Percentiles rank a stretch among this genome's conserved stretches.
phyloP scores from a whole-genome alignment of 2,113 vertebrate species.

The Toxostoma redivivum region DNA sequence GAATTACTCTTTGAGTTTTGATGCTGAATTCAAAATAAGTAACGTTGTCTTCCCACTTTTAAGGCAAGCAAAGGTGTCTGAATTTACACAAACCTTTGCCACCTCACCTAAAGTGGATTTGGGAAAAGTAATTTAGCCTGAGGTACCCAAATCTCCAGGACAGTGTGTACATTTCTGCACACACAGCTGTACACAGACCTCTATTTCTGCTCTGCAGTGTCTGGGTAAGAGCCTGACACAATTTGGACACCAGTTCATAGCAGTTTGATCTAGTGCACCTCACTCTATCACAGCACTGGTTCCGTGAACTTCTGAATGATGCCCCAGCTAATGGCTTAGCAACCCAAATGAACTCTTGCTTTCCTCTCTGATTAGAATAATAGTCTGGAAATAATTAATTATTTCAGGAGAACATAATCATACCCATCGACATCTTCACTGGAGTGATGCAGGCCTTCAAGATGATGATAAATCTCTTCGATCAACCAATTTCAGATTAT shows the following conservation, averaged over 20 bases:
- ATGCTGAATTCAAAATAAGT: background rate
- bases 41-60: background rate
- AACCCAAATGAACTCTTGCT: background rate
- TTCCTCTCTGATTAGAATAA: background rate
- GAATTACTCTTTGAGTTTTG: background rate
- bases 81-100: background rate
- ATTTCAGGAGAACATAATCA: background rate
- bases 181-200: background rate
- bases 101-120: too few species aligned
- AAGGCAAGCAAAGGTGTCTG: background rate
- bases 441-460: background rate
- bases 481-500: background rate
- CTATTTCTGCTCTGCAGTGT: background rate
- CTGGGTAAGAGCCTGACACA: background rate
- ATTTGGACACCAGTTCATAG: background rate
- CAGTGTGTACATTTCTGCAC: background rate
- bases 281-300: background rate
- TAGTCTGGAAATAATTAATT: background rate
- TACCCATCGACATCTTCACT: background rate
- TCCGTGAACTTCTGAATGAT: background rate
- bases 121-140: background rate
- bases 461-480: background rate
- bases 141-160: background rate
- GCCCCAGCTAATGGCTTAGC: background rate
- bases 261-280: accelerated